Conservation (phyloP, 2,113 vertebrate genomes). For the Scomber colias region DNA sequence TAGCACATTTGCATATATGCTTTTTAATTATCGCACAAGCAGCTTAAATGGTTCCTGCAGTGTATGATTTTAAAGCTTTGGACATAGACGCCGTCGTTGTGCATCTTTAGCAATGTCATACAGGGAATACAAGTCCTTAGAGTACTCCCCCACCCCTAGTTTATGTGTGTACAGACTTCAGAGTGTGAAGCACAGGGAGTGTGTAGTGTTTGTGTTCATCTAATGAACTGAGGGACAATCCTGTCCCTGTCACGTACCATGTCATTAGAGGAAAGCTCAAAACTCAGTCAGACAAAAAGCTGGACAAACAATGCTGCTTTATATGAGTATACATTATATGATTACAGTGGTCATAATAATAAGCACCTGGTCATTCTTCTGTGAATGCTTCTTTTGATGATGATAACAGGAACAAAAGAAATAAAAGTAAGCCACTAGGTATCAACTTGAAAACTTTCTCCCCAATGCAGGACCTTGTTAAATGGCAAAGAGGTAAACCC, state of each 20-base stretch:
- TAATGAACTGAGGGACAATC: slow-evolving; percentile 75
- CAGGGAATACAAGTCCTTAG: slow-evolving; percentile 38
- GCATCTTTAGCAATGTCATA: slow-evolving; percentile 36
- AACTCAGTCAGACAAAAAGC: slow-evolving; percentile 4
- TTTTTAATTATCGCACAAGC: background rate
- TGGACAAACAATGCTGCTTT: background rate
- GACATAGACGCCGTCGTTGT: background rate
- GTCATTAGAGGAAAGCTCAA: slow-evolving; percentile 41
- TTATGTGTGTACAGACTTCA: slow-evolving; percentile 51
- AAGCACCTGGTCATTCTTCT: background rate
- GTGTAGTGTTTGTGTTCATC: slow-evolving; percentile 68
- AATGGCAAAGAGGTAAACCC: slow-evolving; percentile 53
- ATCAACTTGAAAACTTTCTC: slow-evolving; percentile 29
- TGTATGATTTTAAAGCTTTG: background rate
- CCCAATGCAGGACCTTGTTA: slow-evolving; percentile 39
- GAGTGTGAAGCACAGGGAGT: slow-evolving; percentile 56
- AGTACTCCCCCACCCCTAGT: slow-evolving; percentile 11
- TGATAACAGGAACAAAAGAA: slow-evolving; percentile 7
- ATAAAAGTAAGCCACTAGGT: slow-evolving; percentile 14
- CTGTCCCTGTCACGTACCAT: slow-evolving; percentile 44
- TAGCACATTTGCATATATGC: background rate
- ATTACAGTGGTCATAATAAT: background rate
- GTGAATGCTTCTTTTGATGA: background rate
- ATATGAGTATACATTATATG: background rate
- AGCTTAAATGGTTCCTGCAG: slow-evolving; percentile 6